Evolutionary conservation across 2,113 vertebrate genomes (phyloP), one percentile per base, ranked within the genome.

Genomic region (Meriones unguiculatus): DNA sequence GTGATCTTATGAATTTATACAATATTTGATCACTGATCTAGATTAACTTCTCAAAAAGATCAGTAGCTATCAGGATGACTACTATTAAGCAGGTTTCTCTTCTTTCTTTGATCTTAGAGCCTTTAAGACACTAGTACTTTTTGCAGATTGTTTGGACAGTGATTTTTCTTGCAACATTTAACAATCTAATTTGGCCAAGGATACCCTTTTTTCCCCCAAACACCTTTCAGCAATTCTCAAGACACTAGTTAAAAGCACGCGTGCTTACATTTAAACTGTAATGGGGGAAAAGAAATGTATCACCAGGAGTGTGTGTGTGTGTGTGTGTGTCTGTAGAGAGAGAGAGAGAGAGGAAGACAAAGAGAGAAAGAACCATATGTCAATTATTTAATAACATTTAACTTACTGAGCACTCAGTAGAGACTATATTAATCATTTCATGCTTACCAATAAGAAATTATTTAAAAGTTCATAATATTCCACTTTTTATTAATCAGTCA

Each of bases 111-210:
- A 3, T 91, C 86, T 81, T 22, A 46, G 14, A 67, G 15, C 1
- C 14, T 88, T 90, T 80, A 87, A 93, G 91, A 76, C 76, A n/a
- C 80, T 84, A 7, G 3, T 67, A 35, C 52, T 91, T 57, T 90
- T 25, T 85, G 41, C 78, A 35, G 91, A 50, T 84, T 20, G 3
- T 65, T 84, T 73, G 28, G 30, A 89, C 15, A 10, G 82, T 93
- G 65, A 94, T 96, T 96, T 95, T 95, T 57, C 78, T 94, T 96
- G 95, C 95, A 92, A 95, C 95, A 96, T 96, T 97, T 96, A 97
- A 92, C 93, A 96, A 94, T 88, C 87, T 95, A 93, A 97, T 98
- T 95, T 96, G 76, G 64, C 65, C 70, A 89, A 97, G 28, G 64
- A 89, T 46, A 46, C 82, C 41, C 2, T 28, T 22, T 46, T 94